phyloP scores from a whole-genome alignment of 2,113 vertebrate species.

The Glaucidium brasilianum region DNA sequence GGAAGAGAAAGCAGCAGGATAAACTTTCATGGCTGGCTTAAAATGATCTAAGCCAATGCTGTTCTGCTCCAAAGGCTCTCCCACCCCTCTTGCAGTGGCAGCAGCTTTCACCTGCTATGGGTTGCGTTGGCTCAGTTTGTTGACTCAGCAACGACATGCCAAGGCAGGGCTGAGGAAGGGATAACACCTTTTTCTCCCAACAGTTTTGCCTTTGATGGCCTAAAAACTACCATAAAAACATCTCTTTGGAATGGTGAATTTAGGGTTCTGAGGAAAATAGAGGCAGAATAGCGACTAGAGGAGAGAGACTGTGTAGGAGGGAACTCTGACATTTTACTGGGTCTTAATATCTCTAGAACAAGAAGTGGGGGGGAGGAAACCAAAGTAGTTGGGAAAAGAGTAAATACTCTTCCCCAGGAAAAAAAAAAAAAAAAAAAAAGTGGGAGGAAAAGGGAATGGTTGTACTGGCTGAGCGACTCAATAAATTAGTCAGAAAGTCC shows the following conservation, averaged over 20 bases:
- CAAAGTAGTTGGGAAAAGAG: background rate
- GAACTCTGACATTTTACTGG: background rate
- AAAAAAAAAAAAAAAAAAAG: background rate
- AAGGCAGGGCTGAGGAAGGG: background rate
- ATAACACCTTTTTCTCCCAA: background rate
- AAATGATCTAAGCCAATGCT: background rate
- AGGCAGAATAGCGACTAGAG: background rate
- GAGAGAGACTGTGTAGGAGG: background rate
- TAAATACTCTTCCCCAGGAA: background rate
- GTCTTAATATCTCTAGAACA: background rate
- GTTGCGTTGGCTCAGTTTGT: background rate
- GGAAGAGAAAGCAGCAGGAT: background rate
- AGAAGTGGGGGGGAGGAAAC: fast-evolving
- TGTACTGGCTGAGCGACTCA: background rate
- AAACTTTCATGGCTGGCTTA: background rate
- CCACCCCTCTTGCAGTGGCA: background rate
- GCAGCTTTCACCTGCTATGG: background rate
- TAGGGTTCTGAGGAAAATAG: background rate
- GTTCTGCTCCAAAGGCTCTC: background rate
- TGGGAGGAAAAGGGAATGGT: background rate
- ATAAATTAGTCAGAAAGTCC: background rate
- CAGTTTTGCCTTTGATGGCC: background rate
- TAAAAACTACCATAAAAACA: background rate
- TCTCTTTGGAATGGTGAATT: background rate
- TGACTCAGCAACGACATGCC: background rate